Evolutionary conservation across 2,113 vertebrate species (phyloP).

Genomic region (Psephotus haematonotus): DNA sequence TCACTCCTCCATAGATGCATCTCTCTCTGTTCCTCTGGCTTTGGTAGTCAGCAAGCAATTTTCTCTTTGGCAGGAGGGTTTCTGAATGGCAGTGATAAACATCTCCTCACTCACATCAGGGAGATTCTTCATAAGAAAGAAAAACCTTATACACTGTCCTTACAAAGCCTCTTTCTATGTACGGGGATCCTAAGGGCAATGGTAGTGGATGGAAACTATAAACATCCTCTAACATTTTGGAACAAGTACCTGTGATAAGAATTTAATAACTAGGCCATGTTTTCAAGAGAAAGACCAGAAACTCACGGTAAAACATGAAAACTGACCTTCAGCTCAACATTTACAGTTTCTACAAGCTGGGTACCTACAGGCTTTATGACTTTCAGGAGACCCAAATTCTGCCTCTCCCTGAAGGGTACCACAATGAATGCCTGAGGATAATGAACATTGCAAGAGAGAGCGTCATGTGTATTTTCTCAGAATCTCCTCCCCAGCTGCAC

Average conservation of each 20-base stretch:
- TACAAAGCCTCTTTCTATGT: background rate
- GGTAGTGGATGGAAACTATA: background rate
- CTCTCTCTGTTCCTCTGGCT: background rate
- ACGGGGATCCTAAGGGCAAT: background rate
- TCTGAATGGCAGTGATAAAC: background rate
- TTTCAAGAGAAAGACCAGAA: slow-evolving; percentile 1
- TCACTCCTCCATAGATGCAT: background rate
- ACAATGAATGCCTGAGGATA: background rate
- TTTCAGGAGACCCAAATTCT: background rate
- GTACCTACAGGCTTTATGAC: background rate
- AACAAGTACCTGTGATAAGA: background rate
- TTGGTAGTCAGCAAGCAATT: slow-evolving; percentile 1
- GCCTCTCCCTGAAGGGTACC: background rate
- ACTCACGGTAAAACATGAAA: background rate
- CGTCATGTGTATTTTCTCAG: fast-evolving
- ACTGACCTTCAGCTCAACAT: background rate
- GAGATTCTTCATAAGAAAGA: background rate
- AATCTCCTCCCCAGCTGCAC: background rate
- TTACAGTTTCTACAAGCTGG: background rate
- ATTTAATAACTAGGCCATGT: background rate
- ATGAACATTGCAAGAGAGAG: background rate
- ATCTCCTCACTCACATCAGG: background rate
- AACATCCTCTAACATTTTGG: background rate
- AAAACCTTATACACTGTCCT: background rate
- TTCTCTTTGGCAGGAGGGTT: background rate